These are phyloP conservation scores for Drosophila orosa DNA, from an alignment of 1,140 invertebrate genomes.

Conservation along the genomic window DNA sequence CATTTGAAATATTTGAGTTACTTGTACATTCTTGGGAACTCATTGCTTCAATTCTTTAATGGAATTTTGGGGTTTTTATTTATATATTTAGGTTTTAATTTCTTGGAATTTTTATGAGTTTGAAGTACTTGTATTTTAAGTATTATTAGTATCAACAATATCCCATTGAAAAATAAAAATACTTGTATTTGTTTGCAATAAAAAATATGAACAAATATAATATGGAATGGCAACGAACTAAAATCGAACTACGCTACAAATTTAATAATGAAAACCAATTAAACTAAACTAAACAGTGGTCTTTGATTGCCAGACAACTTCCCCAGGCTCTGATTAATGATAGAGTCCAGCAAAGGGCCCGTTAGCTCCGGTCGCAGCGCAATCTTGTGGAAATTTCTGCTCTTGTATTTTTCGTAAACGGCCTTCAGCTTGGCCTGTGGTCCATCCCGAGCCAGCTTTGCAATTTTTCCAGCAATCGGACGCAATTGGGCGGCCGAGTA, in stretches of 20 bases:
- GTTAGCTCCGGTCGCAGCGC: constrained; percentile 86
- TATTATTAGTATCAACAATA: no score
- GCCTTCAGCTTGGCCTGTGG: constrained; percentile 87
- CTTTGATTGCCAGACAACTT: constrained; percentile 20
- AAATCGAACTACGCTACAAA: constrained; percentile 28
- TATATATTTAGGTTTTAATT: neutral
- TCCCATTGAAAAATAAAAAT: neutral
- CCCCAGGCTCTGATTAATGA: constrained; percentile 42
- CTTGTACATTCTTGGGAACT: neutral
- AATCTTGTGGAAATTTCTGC: constrained; percentile 86
- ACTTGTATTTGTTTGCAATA: neutral
- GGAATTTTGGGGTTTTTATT: no score
- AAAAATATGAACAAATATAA: neutral
- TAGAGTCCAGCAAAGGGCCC: constrained; percentile 72
- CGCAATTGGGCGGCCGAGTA: constrained; percentile 86
- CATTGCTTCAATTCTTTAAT: no score
- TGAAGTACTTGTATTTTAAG: no score
- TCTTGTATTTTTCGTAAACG: constrained; percentile 87
- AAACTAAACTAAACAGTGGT: constrained; percentile 52
- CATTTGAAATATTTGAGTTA: constrained; percentile 15
- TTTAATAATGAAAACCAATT: constrained; percentile 64
- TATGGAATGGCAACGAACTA: neutral
- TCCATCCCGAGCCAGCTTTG: constrained; percentile 86
- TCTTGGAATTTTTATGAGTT: neutral
- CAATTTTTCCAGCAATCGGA: constrained; percentile 87